phyloP scores from a whole-genome alignment of 2,113 vertebrate genomes.

The Podiceps cristatus region DNA sequence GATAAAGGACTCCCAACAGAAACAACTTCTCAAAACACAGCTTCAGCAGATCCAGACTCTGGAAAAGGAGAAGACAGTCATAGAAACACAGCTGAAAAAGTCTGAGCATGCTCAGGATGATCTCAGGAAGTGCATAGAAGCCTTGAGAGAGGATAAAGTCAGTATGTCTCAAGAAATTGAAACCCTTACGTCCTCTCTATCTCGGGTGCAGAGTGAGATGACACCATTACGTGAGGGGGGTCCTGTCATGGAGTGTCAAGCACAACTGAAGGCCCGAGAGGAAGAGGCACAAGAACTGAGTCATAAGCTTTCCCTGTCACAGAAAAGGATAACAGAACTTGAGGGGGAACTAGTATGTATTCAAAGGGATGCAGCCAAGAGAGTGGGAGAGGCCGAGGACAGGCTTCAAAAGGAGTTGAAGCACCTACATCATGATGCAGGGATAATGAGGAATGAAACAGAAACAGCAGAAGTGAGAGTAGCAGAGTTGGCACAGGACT shows the following conservation, averaged over 20 bases:
- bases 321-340: conserved; percentile 71
- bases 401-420: conserved; percentile 83
- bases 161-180: conserved; percentile 63
- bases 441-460: conserved; percentile 91
- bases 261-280: conserved; percentile 75
- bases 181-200: conserved; percentile 47
- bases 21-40: conserved; percentile 87
- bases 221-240: conserved; percentile 32
- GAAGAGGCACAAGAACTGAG: conserved; percentile 79
- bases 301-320: conserved; percentile 77
- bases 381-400: conserved; percentile 72
- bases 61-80: conserved; percentile 75
- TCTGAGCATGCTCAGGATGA: conserved; percentile 21
- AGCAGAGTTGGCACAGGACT: conserved; percentile 90
- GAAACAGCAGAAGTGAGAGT: conserved; percentile 96
- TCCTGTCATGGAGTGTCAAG: conserved; percentile 4
- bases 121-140: conserved; percentile 28
- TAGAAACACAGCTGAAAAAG: conserved; percentile 67
- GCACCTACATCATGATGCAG: conserved; percentile 89
- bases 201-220: conserved; percentile 51
- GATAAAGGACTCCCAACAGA: conserved; percentile 94
- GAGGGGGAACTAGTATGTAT: conserved; percentile 69
- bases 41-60: conserved; percentile 80
- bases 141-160: conserved; percentile 68
- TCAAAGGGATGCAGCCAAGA: conserved; percentile 64